Percentiles rank a stretch among this genome's conserved stretches.
Evolutionary conservation across 37 sponge, comb jelly and placozoan species (phyloP).

Genomic region (Halisarca cf. caerulea): DNA sequence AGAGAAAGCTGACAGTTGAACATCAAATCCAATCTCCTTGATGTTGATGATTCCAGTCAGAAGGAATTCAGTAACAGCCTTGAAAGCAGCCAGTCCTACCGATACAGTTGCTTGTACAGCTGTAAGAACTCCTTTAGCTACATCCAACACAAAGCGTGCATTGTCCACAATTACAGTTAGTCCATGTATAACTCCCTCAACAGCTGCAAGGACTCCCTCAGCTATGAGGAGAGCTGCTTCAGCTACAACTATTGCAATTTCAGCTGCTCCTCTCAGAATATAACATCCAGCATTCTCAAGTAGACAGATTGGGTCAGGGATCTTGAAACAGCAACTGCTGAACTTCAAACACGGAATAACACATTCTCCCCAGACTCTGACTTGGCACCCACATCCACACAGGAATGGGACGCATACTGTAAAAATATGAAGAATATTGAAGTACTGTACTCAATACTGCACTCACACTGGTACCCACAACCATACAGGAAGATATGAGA

Average conservation of each 20-base stretch:
- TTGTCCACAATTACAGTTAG: not conserved
- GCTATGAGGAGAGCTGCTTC: not conserved
- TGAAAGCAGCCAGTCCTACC: not conserved
- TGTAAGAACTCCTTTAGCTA: conserved; percentile 7
- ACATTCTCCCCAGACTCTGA: conserved; percentile 32
- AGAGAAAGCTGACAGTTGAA: not conserved
- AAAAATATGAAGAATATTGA: not conserved
- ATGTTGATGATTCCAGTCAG: conserved; percentile 25
- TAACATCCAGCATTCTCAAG: conserved; percentile 18
- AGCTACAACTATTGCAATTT: not conserved
- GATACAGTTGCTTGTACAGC: not conserved
- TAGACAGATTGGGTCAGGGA: conserved; percentile 22
- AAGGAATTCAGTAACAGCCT: not conserved
- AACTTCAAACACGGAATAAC: not conserved
- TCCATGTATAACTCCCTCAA: not conserved
- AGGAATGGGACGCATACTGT: conserved; percentile 31
- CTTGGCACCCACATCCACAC: conserved; percentile 11
- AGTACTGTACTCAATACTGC: too few species aligned
- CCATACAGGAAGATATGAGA: too few species aligned
- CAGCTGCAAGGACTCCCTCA: not conserved
- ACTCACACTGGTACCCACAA: too few species aligned
- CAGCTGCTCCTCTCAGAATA: not conserved
- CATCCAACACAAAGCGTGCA: not conserved
- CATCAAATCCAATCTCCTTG: conserved; percentile 25
- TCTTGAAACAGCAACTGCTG: conserved; percentile 32